These are phyloP conservation scores for Drosophila ananassae DNA, from an alignment of 1,140 invertebrate genomes.

Conservation along the genomic window DNA sequence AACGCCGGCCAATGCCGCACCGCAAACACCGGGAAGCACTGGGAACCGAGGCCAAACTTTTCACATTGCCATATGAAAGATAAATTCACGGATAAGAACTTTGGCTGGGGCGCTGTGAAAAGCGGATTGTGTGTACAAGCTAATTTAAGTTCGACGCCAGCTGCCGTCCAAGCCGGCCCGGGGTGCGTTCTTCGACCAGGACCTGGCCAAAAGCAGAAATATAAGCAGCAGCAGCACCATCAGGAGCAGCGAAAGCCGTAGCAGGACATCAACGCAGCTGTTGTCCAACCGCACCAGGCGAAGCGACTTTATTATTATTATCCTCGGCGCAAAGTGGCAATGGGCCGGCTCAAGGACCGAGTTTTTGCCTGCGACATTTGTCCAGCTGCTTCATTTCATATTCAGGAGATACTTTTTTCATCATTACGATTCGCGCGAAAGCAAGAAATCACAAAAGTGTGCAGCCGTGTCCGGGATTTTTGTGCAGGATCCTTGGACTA, in stretches of 20 bases:
- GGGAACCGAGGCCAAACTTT: constrained; percentile 52
- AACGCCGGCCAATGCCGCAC: constrained; percentile 60
- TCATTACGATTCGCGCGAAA: constrained; percentile 60
- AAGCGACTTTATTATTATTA: constrained; percentile 80
- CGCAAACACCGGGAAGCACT: constrained; percentile 37
- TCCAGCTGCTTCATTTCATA: constrained; percentile 81
- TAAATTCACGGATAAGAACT: constrained; percentile 81
- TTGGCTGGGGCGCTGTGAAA: constrained; percentile 60
- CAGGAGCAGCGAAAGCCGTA: constrained; percentile 6
- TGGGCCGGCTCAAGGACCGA: constrained; percentile 41
- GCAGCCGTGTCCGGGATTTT: constrained; percentile 17
- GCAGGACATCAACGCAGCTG: constrained; percentile 40
- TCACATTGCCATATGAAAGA: constrained; percentile 76
- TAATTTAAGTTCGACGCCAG: constrained; percentile 82
- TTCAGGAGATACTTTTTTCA: constrained; percentile 73
- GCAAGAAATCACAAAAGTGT: constrained; percentile 61
- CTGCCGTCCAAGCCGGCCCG: constrained; percentile 53
- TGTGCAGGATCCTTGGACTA: neutral
- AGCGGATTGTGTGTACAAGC: constrained; percentile 78
- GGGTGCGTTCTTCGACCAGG: constrained; percentile 13
- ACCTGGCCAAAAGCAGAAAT: constrained; percentile 16
- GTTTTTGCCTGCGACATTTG: constrained; percentile 56
- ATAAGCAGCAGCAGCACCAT: constrained; percentile 3
- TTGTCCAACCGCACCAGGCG: constrained; percentile 49
- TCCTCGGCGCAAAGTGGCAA: constrained; percentile 66